phyloP scores from a whole-genome alignment of 2,113 vertebrate genomes.

The Melanotaenia duboulayi region DNA sequence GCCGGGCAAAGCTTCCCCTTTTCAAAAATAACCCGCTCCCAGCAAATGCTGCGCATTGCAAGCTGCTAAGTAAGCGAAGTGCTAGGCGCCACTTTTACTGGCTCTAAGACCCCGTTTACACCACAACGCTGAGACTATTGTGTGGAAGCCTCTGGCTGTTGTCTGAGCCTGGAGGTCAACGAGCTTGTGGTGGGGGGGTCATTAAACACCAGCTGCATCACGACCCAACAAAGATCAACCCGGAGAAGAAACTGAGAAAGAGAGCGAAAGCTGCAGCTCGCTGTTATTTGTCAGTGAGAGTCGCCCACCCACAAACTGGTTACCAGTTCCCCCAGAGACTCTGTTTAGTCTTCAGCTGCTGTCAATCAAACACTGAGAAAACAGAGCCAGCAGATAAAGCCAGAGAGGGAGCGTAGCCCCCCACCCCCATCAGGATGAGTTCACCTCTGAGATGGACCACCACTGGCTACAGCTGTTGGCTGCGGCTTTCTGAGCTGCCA shows the following conservation, averaged over 20 bases:
- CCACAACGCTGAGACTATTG: no score
- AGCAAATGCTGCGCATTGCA: conserved; percentile 51
- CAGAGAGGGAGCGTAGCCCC: background rate
- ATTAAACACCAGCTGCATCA: conserved; percentile 33
- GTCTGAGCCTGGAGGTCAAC: conserved; percentile 39
- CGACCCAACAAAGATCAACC: conserved; percentile 5
- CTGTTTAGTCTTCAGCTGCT: conserved; percentile 74
- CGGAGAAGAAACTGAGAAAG: background rate
- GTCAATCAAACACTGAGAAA: conserved; percentile 62
- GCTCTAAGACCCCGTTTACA: conserved; percentile 20
- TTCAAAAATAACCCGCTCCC: conserved; percentile 50
- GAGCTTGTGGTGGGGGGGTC: background rate
- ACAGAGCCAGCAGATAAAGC: conserved; percentile 31
- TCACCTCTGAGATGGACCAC: conserved; percentile 53
- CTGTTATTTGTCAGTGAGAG: conserved; percentile 41
- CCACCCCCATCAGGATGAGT: conserved; percentile 29
- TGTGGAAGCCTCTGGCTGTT: conserved; percentile 40
- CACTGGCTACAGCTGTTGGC: conserved; percentile 64
- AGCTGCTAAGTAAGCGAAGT: conserved; percentile 45
- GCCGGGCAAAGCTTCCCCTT: conserved; percentile 27
- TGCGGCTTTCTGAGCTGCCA: conserved; percentile 33
- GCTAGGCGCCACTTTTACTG: conserved; percentile 59
- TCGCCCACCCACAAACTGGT: conserved; percentile 35
- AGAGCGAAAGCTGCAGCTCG: conserved; percentile 10
- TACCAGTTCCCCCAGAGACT: conserved; percentile 25